Evolutionary conservation across 2,888 invertebrate genomes (phyloP).

Genomic region (Nemotelus pantherinus): DNA sequence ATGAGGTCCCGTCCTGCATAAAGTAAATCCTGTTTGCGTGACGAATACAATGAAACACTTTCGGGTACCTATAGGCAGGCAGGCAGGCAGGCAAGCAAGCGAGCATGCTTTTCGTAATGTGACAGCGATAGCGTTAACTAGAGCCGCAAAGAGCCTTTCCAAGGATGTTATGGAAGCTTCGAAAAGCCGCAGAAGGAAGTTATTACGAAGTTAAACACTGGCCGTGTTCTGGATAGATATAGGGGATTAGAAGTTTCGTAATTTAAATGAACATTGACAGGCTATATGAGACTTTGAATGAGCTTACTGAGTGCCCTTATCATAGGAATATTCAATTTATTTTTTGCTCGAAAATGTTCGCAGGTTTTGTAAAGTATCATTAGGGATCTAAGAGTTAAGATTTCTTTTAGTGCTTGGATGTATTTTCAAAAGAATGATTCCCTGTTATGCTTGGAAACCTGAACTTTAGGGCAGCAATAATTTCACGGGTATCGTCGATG

Average conservation of each 20-base stretch:
- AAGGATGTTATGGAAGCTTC: conserved; percentile 8
- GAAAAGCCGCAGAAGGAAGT: conserved; percentile 22
- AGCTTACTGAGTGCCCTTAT: too few species aligned
- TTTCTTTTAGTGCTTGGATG: too few species aligned
- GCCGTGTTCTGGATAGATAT: conserved; percentile 14
- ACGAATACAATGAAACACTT: conserved; percentile 14
- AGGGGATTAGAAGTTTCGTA: conserved; percentile 10
- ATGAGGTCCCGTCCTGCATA: conserved; percentile 10
- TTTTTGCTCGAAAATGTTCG: too few species aligned
- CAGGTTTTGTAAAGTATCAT: too few species aligned
- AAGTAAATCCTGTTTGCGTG: conserved; percentile 40
- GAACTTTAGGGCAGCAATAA: too few species aligned
- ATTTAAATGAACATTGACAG: conserved; percentile 23
- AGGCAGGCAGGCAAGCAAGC: neutral
- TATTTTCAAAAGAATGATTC: too few species aligned
- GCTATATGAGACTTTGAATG: conserved; percentile 3
- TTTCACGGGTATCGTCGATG: too few species aligned
- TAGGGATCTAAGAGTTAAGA: too few species aligned
- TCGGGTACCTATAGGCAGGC: conserved; percentile 12
- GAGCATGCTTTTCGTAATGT: neutral
- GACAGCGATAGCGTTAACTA: neutral
- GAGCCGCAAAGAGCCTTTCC: neutral
- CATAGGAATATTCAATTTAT: too few species aligned
- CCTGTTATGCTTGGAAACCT: too few species aligned
- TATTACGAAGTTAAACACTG: conserved; percentile 35